A percentile compares a stretch with the other conserved stretches of the same genome.
Evolutionary conservation across 2,888 invertebrate species (phyloP).

Genomic region (Zygogramma bicolorata): DNA sequence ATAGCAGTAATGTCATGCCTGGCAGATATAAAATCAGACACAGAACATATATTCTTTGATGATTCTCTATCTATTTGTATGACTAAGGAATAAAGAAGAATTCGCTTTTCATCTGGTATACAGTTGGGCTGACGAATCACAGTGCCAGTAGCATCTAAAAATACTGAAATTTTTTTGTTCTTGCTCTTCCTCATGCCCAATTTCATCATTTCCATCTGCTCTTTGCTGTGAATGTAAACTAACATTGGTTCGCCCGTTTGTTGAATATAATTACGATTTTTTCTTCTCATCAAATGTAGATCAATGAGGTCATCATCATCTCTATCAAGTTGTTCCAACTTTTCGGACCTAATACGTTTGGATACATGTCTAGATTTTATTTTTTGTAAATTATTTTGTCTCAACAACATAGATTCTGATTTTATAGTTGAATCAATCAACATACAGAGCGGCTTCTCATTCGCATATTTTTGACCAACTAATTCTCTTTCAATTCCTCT

Average conservation of each 20-base stretch:
- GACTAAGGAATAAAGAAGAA: slow-evolving; percentile 12
- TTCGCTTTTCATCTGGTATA: slow-evolving; percentile 10
- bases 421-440: slow-evolving; percentile 10
- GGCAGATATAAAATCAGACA: slow-evolving; percentile 19
- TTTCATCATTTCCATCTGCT: slow-evolving; percentile 14
- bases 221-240: too few species aligned
- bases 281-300: slow-evolving; percentile 13
- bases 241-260: slow-evolving; percentile 21
- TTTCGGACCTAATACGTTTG: slow-evolving; percentile 18
- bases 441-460: slow-evolving; percentile 7
- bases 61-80: slow-evolving; percentile 9
- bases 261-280: slow-evolving; percentile 18
- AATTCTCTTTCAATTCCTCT: slow-evolving; percentile 1
- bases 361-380: slow-evolving; percentile 3
- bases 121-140: slow-evolving; percentile 16
- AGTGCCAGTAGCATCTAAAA: slow-evolving; percentile 19
- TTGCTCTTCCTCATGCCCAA: background rate
- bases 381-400: slow-evolving; percentile 9
- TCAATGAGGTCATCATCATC: slow-evolving; percentile 14
- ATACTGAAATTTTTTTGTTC: slow-evolving; percentile 2
- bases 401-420: slow-evolving; percentile 6
- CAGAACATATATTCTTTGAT: slow-evolving; percentile 11
- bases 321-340: background rate
- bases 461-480: slow-evolving; percentile 5
- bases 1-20: slow-evolving; percentile 15